Base-by-base conservation (phyloP, 2,888 invertebrate species). In the Melangyna quadrimaculata region DNA sequence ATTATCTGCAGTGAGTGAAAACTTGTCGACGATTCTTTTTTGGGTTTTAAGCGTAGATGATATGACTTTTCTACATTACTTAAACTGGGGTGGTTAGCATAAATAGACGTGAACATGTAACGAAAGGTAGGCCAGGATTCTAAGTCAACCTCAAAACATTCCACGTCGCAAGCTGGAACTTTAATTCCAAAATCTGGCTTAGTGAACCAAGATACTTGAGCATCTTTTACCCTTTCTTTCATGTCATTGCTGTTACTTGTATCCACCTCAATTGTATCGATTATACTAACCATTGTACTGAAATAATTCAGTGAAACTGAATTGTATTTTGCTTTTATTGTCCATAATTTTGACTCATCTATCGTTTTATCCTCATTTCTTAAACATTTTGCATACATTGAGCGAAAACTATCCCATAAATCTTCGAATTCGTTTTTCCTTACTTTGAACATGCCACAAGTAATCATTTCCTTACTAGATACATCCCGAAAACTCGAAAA, bases 91-190 rank as follows among this genome's bases (percentile, higher is more conserved):
- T 27, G 27, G 27, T 27, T 27, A 3, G 27, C 27, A 27, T 27
- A 27, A 27, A 27, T 27, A 3, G 27, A 27, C 6, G 27, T 27
- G 27, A 27, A 27, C 27, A 27, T 27, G 27, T 27, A 3, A 27
- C 27, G 27, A 27, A 27, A 27, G 27, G 27, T 45, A 45, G 70
- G 70, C 70, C 70, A 70, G 10, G 40, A 70, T 43, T 55, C 27
- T 14, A 57, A 70, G 17, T 70, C 43, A 24, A 24, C 70, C 14
- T n/a, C n/a, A n/a, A n/a, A n/a, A n/a, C n/a, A n/a, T n/a, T n/a
- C n/a, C n/a, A n/a, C n/a, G n/a, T n/a, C 57, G 10, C 57, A 43
- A 43, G 70, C 40, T 27, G 53, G 55, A 8, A 69, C 67, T n/a
- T 17, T 17, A 8, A 67, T 29, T 19, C 17, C 48, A n/a, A 32